Evolutionary conservation across 2,888 invertebrate species (phyloP), one percentile per base, ranked within the genome.

Genomic region (Stictocephala bisonia): DNA sequence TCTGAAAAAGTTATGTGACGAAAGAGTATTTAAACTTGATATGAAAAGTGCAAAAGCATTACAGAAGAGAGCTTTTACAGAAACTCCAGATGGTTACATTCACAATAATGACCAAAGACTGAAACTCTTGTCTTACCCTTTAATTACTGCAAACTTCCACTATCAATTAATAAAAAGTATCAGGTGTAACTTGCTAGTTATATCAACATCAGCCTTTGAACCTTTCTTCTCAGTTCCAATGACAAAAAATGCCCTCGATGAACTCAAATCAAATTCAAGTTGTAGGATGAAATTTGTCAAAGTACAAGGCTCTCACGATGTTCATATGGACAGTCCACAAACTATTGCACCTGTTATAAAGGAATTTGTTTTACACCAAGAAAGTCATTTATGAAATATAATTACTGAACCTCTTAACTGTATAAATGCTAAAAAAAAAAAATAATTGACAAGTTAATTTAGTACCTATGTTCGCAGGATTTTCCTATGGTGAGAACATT

Each of bases 81-180:
- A 67, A 51, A 72, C 22, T 27, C 35, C 41, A 1, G 50, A 76
- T 27, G 77, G 78, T 7, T 64, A 67, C 58, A 77, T 77, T 26
- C 75, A 78, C 20, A 80, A 77, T 7, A 78, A 79, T 71, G 81
- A 82, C 64, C 80, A 79, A 51, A 74, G 79, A 27, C 72, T 79
- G n/a, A 75, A 77, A 27, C 40, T 76, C 7, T 22, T 74, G 6
- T 24, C 76, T 1, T 72, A 71, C 18, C 74, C 76, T 29, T 31
- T 75, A 27, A 44, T 78, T 26, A 75, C 76, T 24, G 29, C 60
- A 29, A 72, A 75, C 4, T 76, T 78, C 51, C 76, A 76, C 20
- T 41, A 73, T 7, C 72, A 71, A 44, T 69, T 81, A 31, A 22
- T 77, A 20, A 53, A 72, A 24, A 41, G 64, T 15, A 74, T 82